Base-by-base conservation (phyloP, 2,888 invertebrate species). In the Prenolepis imparis region DNA sequence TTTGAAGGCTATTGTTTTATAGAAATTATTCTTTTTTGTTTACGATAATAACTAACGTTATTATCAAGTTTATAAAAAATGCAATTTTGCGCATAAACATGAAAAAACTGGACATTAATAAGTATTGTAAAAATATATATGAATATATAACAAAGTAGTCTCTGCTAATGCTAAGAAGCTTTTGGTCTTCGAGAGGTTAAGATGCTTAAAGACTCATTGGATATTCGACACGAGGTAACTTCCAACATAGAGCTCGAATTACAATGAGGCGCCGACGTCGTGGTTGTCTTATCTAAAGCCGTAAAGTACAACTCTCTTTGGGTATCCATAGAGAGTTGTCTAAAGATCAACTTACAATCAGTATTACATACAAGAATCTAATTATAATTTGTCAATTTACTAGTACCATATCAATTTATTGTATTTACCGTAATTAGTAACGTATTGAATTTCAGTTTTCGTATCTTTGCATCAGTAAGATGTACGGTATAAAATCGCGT, bases 141-240 rank as follows among this genome's bases (percentile, higher is more conserved):
- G 59, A 78, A 36, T 80, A 72, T 36, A 57, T 57, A 61, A 72
- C 44, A 32, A 44, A 18, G 4, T 36, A 15, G 44, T 72, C 32
- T 61, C 32, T 32, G 44, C 24, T n/a, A 41, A 41, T 44, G 57
- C 44, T 44, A 59, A 48, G 72, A 48, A 78, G 72, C 57, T 9
- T 18, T 48, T 15, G 15, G 67, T 67, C 28, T 57, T 72, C 18
- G 36, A 48, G 24, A 36, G 36, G 72, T 80, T 72, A 72, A 80
- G 78, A 80, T 32, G 44, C 72, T 80, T 72, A 80, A 80, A 68
- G 59, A 59, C 78, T 72, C 72, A 80, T 72, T 72, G 78, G 72
- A 72, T 80, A 80, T 80, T 70, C 72, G 78, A 80, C 72, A 72
- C 36, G 44, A 59, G 44, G 32, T 80, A 80, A 80, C 78, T 72